phyloP scores from a whole-genome alignment of 2,888 invertebrate genomes.

The Chaetoderma sp. region DNA sequence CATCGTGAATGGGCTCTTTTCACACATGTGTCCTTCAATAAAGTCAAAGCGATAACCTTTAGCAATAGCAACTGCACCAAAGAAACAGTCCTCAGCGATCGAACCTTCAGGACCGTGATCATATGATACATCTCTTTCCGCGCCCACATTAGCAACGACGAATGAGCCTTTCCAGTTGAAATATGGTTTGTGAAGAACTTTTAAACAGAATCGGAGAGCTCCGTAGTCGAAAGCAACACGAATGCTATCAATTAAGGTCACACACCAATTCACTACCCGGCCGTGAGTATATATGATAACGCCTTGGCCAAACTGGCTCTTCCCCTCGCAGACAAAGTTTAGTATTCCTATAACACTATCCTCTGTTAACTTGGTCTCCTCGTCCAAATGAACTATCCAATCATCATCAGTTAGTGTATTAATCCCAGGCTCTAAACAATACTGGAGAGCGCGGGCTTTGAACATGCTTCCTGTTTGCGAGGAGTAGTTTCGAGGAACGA shows the following conservation, averaged over 20 bases:
- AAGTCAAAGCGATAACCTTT: conserved; percentile 57
- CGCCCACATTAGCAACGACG: conserved; percentile 54
- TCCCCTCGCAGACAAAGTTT: neutral
- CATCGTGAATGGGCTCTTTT: conserved; percentile 56
- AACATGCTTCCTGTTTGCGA: neutral
- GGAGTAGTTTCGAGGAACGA: neutral
- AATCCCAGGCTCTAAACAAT: neutral
- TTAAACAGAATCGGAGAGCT: conserved; percentile 44
- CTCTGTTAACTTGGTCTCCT: neutral
- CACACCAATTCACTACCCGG: conserved; percentile 55
- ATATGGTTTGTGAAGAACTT: conserved; percentile 48
- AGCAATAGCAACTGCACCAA: conserved; percentile 52
- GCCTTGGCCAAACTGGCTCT: conserved; percentile 12
- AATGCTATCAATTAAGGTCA: conserved; percentile 53
- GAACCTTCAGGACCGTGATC: conserved; percentile 56
- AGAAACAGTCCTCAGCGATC: conserved; percentile 58
- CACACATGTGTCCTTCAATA: conserved; percentile 60
- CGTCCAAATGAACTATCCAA: conserved; percentile 14
- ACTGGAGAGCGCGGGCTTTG: conserved; percentile 8
- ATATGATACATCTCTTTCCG: conserved; percentile 50
- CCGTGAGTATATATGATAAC: conserved; percentile 52
- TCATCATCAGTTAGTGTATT: neutral
- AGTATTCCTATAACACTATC: conserved; percentile 1
- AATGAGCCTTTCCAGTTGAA: conserved; percentile 63
- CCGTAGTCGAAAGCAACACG: conserved; percentile 56